Conservation (phyloP, 2,113 vertebrate species). For the Myiozetetes cayanensis region DNA sequence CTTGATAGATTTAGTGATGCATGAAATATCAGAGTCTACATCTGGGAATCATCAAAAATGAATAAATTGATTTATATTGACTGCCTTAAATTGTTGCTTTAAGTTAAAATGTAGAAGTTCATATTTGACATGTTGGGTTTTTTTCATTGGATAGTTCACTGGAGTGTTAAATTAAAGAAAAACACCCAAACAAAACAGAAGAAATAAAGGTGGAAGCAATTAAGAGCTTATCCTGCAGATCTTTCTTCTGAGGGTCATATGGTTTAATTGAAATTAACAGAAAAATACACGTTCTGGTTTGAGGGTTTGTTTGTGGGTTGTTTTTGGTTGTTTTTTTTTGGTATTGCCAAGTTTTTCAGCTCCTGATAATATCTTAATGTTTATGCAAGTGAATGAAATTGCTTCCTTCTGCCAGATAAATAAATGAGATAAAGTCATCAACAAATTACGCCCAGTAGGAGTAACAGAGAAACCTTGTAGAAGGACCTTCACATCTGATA, state of each 20-base stretch:
- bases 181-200: slow-evolving; percentile 28
- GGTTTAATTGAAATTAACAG: not conserved
- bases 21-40: slow-evolving; percentile 26
- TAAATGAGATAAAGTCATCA: slow-evolving; percentile 54
- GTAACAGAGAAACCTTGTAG: not conserved
- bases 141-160: slow-evolving; percentile 24
- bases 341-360: slow-evolving; percentile 13
- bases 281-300: not conserved
- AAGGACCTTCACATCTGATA: not conserved
- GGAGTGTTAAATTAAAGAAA: slow-evolving; percentile 73
- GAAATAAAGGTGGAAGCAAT: slow-evolving; percentile 50
- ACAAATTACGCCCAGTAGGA: not conserved
- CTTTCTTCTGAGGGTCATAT: not conserved
- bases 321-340: too few species aligned
- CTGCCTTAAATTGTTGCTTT: slow-evolving; percentile 45
- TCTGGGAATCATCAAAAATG: slow-evolving; percentile 14
- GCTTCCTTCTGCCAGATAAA: slow-evolving; percentile 21
- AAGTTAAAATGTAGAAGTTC: slow-evolving; percentile 29
- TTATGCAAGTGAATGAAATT: slow-evolving; percentile 38
- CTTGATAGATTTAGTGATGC: slow-evolving; percentile 34
- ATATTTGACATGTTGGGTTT: not conserved
- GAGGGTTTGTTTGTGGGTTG: too few species aligned
- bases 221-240: slow-evolving; percentile 12
- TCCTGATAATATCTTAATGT: slow-evolving; percentile 4
- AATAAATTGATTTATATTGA: slow-evolving; percentile 40